Base-by-base conservation (phyloP, 30 jellyfish, hydroid and myxozoan species). In the Aurelia sp. region DNA sequence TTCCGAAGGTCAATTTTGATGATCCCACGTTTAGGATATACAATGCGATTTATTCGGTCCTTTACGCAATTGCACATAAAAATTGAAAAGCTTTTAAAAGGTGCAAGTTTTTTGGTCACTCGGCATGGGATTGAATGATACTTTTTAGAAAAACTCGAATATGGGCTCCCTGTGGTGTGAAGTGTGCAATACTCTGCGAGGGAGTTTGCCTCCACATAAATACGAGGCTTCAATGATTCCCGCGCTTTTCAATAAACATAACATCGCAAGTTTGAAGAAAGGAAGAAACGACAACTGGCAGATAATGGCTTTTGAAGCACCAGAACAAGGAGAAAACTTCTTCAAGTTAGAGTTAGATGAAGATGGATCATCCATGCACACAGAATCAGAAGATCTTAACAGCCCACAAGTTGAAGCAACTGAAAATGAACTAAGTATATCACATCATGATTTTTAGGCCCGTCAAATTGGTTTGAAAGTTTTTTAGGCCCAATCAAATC, bases 361-460 rank as follows among this genome's bases (percentile, higher is more conserved):
- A 30, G 93, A 84, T 41, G 71, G 70, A 3, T 58, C 85, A 53
- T 84, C 93, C n/a, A 10, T 84, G 67, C 84, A 71, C 8, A 73
- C 96, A 6, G 87, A 76, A 78, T 59, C 90, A 17, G 90, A 88
- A 44, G 91, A 88, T 31, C 74, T 77, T 11, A 78, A 71, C 83
- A 74, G 90, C 60, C 90, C 89, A n/a, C 96, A 88, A 58, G 91
- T 70, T 9, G 95, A 85, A 18, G 76, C 79, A 35, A 88, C 61
- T 16, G 96, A 88, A 77, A 88, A 71, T 68, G 91, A 88, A 58
- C 35, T 68, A 18, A 78, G 89, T 72, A 74, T n/a, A n/a, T n/a
- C n/a, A n/a, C n/a, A n/a, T n/a, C n/a, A n/a, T n/a, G n/a, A n/a
- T 44, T 44, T 44, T 44, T 44, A 44, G 55, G 55, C 55, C 55